Base-by-base conservation (phyloP, 2,113 vertebrate species). In the Numida meleagris region DNA sequence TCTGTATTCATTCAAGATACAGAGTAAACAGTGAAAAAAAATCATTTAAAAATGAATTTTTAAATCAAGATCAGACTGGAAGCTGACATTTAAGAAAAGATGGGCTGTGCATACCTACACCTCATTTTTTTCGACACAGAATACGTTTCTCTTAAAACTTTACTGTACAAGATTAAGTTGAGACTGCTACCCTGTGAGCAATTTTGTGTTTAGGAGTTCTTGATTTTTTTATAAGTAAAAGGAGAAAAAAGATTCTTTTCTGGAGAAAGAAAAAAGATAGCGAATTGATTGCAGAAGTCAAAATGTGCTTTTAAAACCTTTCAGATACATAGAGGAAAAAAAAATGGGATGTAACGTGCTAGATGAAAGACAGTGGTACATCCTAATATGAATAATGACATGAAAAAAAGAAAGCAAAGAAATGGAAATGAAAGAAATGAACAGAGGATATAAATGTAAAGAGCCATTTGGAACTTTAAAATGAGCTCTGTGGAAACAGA, bases 401-500 rank as follows among this genome's bases (percentile, higher is more conserved):
- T 31, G 10, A 70, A 74, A 50, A 76, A 86, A 51, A 46, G 11
- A 78, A 79, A 84, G 25, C 18, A 61, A 75, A 81, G 36, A 57
- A 86, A 93, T 34, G 6, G 65, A 81, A 95, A 84, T 59, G 6
- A 87, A 93, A 59, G 2, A 92, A 86, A 88, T 62, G 0, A 93
- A 66, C 48, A 83, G 25, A 86, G 34, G 48, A 63, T 80, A 72
- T 65, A 82, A 88, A 76, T 57, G 23, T 48, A 53, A 80, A 43
- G 76, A 81, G 31, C 12, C 23, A 59, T 83, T 92, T 82, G 51
- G 84, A 93, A 72, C 6, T 90, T 91, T 82, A 77, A 92, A 95
- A 93, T 94, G n/a, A 94, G 66, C 48, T 88, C 43, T 63, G 13
- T 96, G 94, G 78, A 95, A 96, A 94, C 27, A 94, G 53, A 94